Evolutionary conservation across 2,797 vertebrate genomes (phyloP), one percentile per base, ranked within the genome.

Genomic region (Vultur gryphus): DNA sequence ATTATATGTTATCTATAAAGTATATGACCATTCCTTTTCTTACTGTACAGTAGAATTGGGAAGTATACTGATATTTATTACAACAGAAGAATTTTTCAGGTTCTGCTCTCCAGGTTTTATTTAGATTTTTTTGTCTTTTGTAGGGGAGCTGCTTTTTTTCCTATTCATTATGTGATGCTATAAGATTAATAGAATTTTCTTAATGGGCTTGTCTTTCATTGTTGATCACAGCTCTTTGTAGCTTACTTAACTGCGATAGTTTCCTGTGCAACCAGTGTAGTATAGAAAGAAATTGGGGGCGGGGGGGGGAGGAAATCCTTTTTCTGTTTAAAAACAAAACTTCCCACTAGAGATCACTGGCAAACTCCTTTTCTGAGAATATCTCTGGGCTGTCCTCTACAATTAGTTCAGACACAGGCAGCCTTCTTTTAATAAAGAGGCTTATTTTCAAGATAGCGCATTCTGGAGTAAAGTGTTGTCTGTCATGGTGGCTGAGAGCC

Each of bases 381-480:
- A 21, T 41, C 20, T 73, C n/a, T 84, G 46, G 6, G 26, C 28
- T 87, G 55, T 13, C 23, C 64, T 52, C 26, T 54, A 24, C 65
- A 46, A 15, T 55, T 58, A 24, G 23, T 44, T 84, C 24, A 64
- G 37, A 37, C 23, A 24, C 46, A 41, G 49, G 4, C 41, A 82
- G 8, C 19, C 9, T 2, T 12, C 33, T 77, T n/a, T 28, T 28
- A 17, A 31, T 35, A 43, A 14, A 44, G n/a, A 35, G 33, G 21
- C 10, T 57, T 57, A 10, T 57, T 84, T 91, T 86, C 33, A 41
- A 51, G 28, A 5, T n/a, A 35, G 6, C 0, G 0, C 3, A 3
- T 69, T 89, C 41, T n/a, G 51, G 35, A n/a, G 14, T n/a, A 6
- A 41, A 49, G 28, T 20, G 7, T 52, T 77, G 16, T 43, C 43